Percentiles rank a stretch among this genome's conserved stretches.
phyloP scores from a whole-genome alignment of 2,888 invertebrate genomes.

The Cerastis leucographa region DNA sequence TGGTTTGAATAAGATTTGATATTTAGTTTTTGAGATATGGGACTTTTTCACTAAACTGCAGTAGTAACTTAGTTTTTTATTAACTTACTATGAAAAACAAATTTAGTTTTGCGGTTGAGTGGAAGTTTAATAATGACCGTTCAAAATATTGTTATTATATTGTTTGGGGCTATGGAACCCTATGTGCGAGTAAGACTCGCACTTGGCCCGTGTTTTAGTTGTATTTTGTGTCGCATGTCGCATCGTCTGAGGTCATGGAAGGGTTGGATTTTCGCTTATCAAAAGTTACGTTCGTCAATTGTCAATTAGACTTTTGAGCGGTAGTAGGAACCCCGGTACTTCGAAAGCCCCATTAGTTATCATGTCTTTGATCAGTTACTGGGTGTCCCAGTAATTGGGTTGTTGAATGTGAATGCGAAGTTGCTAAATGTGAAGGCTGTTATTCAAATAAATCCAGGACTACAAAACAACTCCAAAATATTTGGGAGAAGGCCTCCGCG shows the following conservation, averaged over 20 bases:
- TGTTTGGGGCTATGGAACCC: too few species aligned
- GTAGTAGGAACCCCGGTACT: neutral
- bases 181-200: too few species aligned
- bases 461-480: neutral
- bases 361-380: neutral
- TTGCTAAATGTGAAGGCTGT: neutral
- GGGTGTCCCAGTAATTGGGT: neutral
- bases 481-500: neutral
- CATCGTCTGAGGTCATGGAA: neutral
- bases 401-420: neutral
- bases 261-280: constrained; percentile 26
- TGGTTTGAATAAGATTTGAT: too few species aligned
- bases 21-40: too few species aligned
- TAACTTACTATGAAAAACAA: too few species aligned
- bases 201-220: too few species aligned
- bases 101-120: too few species aligned
- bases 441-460: neutral
- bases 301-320: neutral
- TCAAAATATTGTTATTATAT: too few species aligned
- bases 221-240: neutral
- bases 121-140: too few species aligned
- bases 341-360: neutral
- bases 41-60: too few species aligned
- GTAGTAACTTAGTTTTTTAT: too few species aligned
- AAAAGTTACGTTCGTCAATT: constrained; percentile 45